A percentile compares a stretch with the other conserved stretches of the same genome.
Evolutionary conservation across 92 coral and sea anemone species (phyloP).

Genomic region (Plumapathes pennacea): DNA sequence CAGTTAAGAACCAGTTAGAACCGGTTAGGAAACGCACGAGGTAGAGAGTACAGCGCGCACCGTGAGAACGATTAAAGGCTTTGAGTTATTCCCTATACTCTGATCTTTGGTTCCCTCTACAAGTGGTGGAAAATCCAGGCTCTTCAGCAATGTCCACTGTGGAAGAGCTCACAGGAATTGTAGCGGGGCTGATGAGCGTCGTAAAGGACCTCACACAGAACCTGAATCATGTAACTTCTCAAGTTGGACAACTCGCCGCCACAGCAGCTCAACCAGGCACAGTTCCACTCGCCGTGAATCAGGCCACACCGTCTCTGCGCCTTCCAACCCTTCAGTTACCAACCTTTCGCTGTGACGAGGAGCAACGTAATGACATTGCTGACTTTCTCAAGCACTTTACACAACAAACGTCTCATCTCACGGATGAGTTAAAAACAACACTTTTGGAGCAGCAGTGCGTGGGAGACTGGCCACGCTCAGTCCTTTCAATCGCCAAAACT

Average conservation of each 20-base stretch:
- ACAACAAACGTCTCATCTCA: slow-evolving; percentile 44
- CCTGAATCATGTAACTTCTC: slow-evolving; percentile 1
- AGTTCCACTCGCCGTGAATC: not conserved
- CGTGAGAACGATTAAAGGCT: too few species aligned
- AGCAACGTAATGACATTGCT: slow-evolving; percentile 21
- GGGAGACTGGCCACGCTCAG: slow-evolving; percentile 61
- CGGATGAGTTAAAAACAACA: slow-evolving; percentile 22
- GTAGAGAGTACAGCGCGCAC: too few species aligned
- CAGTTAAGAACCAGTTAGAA: too few species aligned
- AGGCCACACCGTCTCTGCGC: slow-evolving; percentile 5
- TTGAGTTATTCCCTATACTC: too few species aligned
- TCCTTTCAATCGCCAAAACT: slow-evolving; percentile 35
- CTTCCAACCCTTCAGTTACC: slow-evolving; percentile 33
- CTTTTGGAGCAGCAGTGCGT: slow-evolving; percentile 59
- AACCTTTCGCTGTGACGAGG: slow-evolving; percentile 17
- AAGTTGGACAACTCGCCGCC: slow-evolving; percentile 10
- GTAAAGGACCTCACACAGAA: slow-evolving; percentile 24
- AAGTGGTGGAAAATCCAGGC: slow-evolving; percentile 37
- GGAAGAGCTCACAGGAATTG: slow-evolving; percentile 30
- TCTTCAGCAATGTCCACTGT: not conserved
- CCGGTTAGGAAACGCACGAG: too few species aligned
- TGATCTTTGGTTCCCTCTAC: too few species aligned
- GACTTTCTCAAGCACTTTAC: slow-evolving; percentile 52
- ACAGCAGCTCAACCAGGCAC: too few species aligned
- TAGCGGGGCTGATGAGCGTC: slow-evolving; percentile 12